Percentiles rank a stretch among this genome's conserved stretches.
These are phyloP conservation scores for Megalops atlanticus DNA, from an alignment of 2,113 vertebrate species.

Conservation along the genomic window DNA sequence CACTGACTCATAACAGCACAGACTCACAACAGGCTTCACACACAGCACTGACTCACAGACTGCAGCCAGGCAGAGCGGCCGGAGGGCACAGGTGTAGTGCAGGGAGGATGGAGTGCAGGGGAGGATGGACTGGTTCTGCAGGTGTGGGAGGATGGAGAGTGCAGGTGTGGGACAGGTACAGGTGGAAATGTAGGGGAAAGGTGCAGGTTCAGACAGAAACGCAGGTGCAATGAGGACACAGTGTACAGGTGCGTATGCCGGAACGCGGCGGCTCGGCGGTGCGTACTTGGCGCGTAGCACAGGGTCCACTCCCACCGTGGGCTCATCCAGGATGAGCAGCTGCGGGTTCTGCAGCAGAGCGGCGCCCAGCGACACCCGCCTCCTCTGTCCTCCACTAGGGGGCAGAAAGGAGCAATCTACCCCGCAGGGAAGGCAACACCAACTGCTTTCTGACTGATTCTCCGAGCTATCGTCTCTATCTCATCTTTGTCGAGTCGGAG, in stretches of 20 bases:
- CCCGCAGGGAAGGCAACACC: neutral
- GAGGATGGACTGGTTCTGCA: too few species aligned
- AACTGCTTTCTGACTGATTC: neutral
- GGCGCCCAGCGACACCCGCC: constrained; percentile 71
- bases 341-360: constrained; percentile 73
- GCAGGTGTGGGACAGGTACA: too few species aligned
- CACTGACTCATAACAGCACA: too few species aligned
- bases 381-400: constrained; percentile 70
- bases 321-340: constrained; percentile 73
- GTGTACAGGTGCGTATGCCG: neutral
- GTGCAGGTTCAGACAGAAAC: too few species aligned
- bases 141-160: too few species aligned
- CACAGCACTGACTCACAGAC: too few species aligned
- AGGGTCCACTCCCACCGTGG: constrained; percentile 67
- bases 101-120: neutral
- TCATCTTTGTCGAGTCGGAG: neutral
- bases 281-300: constrained; percentile 70
- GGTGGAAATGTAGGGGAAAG: too few species aligned
- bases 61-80: too few species aligned
- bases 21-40: too few species aligned
- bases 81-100: neutral
- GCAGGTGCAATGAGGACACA: neutral
- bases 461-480: neutral
- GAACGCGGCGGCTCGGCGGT: neutral
- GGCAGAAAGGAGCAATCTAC: neutral